These are phyloP conservation scores for Brachirus orientalis DNA, from an alignment of 2,113 vertebrate species.

Conservation along the genomic window DNA sequence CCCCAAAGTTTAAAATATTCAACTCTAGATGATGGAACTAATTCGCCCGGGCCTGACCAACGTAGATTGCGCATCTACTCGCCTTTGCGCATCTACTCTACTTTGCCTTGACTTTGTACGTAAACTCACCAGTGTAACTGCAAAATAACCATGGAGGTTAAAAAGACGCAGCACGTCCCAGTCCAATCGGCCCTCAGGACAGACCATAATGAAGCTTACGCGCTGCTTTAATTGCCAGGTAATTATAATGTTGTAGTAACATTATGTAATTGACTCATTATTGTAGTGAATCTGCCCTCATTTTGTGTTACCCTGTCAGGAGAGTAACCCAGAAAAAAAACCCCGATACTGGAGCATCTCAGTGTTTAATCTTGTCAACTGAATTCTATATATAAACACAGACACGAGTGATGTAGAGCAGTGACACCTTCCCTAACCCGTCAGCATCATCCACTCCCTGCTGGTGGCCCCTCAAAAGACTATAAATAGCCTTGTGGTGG, in stretches of 20 bases:
- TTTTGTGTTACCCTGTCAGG: slow-evolving; percentile 65
- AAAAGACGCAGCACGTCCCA: slow-evolving; percentile 49
- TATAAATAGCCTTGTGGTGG: slow-evolving; percentile 71
- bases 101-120: no score
- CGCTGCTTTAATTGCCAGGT: slow-evolving; percentile 78
- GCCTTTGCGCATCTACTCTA: no score
- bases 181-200: slow-evolving; percentile 66
- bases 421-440: slow-evolving; percentile 69
- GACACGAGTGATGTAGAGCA: slow-evolving; percentile 63
- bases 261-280: slow-evolving; percentile 78
- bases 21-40: no score
- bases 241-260: slow-evolving; percentile 77
- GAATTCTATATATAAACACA: slow-evolving; percentile 62
- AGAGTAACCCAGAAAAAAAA: slow-evolving; percentile 59
- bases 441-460: slow-evolving; percentile 72
- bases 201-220: slow-evolving; percentile 75
- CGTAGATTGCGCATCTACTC: no score
- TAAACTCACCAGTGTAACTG: no score
- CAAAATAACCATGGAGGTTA: no score
- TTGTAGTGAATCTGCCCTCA: slow-evolving; percentile 60
- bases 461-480: slow-evolving; percentile 68
- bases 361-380: slow-evolving; percentile 68
- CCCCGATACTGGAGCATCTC: slow-evolving; percentile 33
- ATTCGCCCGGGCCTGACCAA: no score
- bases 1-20: no score